phyloP scores from a whole-genome alignment of 1,140 invertebrate genomes.

The Achroia grisella region DNA sequence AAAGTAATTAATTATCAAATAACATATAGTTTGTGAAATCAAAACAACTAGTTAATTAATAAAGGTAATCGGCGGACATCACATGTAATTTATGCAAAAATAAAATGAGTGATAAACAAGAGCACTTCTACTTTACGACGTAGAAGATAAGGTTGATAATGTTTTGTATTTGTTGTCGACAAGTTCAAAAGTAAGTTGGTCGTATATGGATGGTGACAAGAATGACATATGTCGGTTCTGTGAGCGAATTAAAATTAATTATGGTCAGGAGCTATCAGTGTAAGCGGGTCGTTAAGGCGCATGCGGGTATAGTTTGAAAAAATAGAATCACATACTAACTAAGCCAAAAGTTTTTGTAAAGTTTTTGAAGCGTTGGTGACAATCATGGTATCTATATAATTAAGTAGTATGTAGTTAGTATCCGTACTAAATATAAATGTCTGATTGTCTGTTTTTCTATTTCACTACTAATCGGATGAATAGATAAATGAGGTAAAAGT shows the following conservation, averaged over 20 bases:
- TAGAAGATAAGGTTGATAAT: too few relatives aligned
- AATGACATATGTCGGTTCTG: slow-evolving; percentile 43
- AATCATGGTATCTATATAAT: too few relatives aligned
- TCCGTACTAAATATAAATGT: too few relatives aligned
- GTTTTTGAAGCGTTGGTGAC: too few relatives aligned
- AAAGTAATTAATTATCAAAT: background rate
- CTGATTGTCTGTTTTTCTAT: too few relatives aligned
- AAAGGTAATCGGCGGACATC: slow-evolving; percentile 22
- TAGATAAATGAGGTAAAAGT: too few relatives aligned
- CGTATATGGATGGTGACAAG: slow-evolving; percentile 23
- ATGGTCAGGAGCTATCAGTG: slow-evolving; percentile 15
- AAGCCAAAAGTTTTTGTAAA: too few relatives aligned
- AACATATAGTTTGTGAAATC: slow-evolving; percentile 4
- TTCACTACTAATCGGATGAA: too few relatives aligned
- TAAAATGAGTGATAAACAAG: too few relatives aligned
- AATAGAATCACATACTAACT: background rate
- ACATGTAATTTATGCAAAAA: slow-evolving; percentile 6
- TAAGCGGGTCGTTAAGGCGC: slow-evolving; percentile 12
- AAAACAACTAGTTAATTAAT: slow-evolving; percentile 13
- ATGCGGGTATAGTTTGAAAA: slow-evolving; percentile 6
- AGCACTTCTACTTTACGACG: too few relatives aligned
- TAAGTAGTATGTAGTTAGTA: too few relatives aligned
- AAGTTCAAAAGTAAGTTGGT: background rate
- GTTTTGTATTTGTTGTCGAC: too few relatives aligned
- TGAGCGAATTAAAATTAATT: slow-evolving; percentile 48